These are phyloP conservation scores for Linnaemya vulpina DNA, from an alignment of 2,888 invertebrate species.

Conservation along the genomic window DNA sequence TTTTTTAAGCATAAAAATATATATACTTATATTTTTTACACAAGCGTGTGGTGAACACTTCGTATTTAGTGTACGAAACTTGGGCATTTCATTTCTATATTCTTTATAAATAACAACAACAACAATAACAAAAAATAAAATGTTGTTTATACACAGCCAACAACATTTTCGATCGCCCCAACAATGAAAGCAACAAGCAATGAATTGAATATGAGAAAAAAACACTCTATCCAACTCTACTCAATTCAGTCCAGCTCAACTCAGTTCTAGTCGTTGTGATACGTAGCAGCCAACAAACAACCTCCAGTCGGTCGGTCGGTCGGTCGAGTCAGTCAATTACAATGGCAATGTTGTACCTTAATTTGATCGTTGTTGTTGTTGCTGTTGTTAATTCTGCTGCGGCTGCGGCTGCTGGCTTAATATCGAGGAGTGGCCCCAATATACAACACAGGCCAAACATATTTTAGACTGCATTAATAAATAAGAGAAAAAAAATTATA, in stretches of 20 bases:
- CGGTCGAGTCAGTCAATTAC: slow-evolving; percentile 55
- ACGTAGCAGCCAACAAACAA: slow-evolving; percentile 37
- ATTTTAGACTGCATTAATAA: slow-evolving; percentile 44
- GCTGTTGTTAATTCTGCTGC: slow-evolving; percentile 28
- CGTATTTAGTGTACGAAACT: slow-evolving; percentile 57
- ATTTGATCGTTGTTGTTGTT: slow-evolving; percentile 52
- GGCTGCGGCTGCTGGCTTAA: slow-evolving; percentile 53
- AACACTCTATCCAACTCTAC: slow-evolving; percentile 34
- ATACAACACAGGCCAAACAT: slow-evolving; percentile 66
- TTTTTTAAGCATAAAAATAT: slow-evolving; percentile 31
- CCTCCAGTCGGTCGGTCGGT: slow-evolving; percentile 34
- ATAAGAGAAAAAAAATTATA: slow-evolving; percentile 22
- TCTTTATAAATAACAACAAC: slow-evolving; percentile 57
- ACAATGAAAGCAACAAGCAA: slow-evolving; percentile 65
- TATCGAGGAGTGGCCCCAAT: slow-evolving; percentile 70
- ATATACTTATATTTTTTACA: not conserved
- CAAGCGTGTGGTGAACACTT: slow-evolving; percentile 60
- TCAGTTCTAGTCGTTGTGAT: slow-evolving; percentile 22
- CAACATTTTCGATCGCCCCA: slow-evolving; percentile 61
- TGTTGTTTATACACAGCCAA: slow-evolving; percentile 59
- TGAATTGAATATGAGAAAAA: slow-evolving; percentile 25
- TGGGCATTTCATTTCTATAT: slow-evolving; percentile 65
- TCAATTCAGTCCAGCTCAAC: slow-evolving; percentile 18
- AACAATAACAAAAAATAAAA: slow-evolving; percentile 43
- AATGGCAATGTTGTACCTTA: slow-evolving; percentile 71